Evolutionary conservation across 1,140 invertebrate genomes (phyloP).

Genomic region (Brachionus sp.): DNA sequence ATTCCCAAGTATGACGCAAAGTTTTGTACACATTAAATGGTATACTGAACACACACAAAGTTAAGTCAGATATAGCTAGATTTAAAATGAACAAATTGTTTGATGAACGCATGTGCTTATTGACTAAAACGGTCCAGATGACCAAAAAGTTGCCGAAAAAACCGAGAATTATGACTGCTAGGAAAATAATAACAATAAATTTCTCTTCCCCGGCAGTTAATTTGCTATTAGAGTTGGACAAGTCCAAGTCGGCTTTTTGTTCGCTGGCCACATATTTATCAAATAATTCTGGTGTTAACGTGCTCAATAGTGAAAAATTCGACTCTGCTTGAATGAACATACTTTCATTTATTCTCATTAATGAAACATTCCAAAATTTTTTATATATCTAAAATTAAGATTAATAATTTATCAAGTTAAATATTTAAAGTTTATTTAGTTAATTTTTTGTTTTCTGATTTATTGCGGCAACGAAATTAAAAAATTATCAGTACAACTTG

Average conservation of each 20-base stretch:
- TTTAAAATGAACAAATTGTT: constrained; percentile 86
- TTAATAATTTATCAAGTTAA: no score
- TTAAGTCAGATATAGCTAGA: constrained; percentile 76
- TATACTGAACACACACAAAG: constrained; percentile 78
- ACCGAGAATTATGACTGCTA: constrained; percentile 71
- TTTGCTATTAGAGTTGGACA: constrained; percentile 12
- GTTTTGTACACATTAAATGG: constrained; percentile 78
- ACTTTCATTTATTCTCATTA: background rate
- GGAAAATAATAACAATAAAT: constrained; percentile 68
- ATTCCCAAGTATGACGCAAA: constrained; percentile 54
- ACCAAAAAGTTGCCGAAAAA: constrained; percentile 75
- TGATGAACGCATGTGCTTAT: constrained; percentile 76
- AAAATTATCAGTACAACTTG: no score
- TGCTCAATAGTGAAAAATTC: background rate
- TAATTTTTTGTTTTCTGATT: no score
- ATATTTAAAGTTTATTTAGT: no score
- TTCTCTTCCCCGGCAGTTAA: constrained; percentile 33
- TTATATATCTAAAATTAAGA: background rate
- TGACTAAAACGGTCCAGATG: constrained; percentile 71
- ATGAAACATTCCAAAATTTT: background rate
- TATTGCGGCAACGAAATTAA: no score
- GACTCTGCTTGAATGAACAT: background rate
- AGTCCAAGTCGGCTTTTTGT: background rate
- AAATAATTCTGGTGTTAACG: background rate
- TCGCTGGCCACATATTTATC: background rate